Conservation (phyloP, 2,797 vertebrate species). For the Sebastolobus altivelis region DNA sequence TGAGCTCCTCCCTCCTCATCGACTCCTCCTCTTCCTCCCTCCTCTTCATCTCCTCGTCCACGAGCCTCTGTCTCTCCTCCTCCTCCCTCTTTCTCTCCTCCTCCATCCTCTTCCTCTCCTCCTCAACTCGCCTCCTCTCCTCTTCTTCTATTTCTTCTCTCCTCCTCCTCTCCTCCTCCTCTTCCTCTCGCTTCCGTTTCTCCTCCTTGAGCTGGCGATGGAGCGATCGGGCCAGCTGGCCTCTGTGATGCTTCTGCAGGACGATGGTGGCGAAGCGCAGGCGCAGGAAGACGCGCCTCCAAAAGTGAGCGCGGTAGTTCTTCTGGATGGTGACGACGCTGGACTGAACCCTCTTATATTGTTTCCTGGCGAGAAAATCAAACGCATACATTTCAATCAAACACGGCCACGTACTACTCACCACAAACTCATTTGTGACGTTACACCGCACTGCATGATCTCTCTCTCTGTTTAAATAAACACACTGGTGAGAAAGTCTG, state of each 20-base stretch:
- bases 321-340: conserved; percentile 92
- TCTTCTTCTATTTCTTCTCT: conserved; percentile 71
- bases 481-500: conserved; percentile 24
- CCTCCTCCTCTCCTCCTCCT: conserved; percentile 59
- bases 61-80: conserved; percentile 30
- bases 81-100: conserved; percentile 38
- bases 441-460: background rate
- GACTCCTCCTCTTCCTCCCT: conserved; percentile 41
- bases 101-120: conserved; percentile 56
- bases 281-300: conserved; percentile 86
- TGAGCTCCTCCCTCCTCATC: conserved; percentile 46
- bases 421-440: conserved; percentile 37
- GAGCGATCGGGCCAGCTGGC: conserved; percentile 85
- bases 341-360: conserved; percentile 86
- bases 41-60: conserved; percentile 56
- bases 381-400: conserved; percentile 4
- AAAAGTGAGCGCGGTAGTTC: conserved; percentile 91
- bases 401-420: background rate
- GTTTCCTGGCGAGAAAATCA: conserved; percentile 83
- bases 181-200: conserved; percentile 79
- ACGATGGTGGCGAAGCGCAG: conserved; percentile 86
- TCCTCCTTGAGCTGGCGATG: conserved; percentile 85
- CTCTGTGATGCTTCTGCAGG: conserved; percentile 91
- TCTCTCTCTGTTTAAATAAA: conserved; percentile 59
- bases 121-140: conserved; percentile 80